Evolutionary conservation across 92 coral and sea anemone genomes (phyloP).

Genomic region (Umimayanthus kanabou): DNA sequence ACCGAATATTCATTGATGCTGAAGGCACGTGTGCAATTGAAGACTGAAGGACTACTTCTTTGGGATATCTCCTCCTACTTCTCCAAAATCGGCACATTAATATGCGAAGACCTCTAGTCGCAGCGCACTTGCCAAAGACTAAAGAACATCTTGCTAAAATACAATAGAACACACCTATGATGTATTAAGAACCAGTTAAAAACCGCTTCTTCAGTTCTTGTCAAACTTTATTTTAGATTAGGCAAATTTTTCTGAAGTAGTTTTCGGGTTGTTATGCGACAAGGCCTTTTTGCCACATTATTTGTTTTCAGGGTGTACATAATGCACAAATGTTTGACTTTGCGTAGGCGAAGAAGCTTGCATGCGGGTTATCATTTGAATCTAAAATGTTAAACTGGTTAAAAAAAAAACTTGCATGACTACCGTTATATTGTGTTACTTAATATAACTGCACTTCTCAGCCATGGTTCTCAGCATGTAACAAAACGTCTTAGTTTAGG

Average conservation of each 20-base stretch:
- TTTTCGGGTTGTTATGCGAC: slow-evolving; percentile 66
- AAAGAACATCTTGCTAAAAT: background rate
- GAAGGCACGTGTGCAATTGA: slow-evolving; percentile 42
- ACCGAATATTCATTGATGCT: slow-evolving; percentile 21
- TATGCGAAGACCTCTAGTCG: background rate
- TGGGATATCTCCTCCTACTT: background rate
- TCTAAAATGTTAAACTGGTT: background rate
- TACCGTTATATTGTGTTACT: background rate
- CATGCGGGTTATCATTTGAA: background rate
- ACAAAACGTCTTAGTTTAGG: background rate
- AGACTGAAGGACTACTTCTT: slow-evolving; percentile 14
- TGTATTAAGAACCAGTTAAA: slow-evolving; percentile 37
- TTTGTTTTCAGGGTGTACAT: slow-evolving; percentile 21
- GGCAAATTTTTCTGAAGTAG: slow-evolving; percentile 66
- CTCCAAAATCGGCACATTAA: background rate
- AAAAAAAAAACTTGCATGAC: background rate
- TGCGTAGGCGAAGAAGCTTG: background rate
- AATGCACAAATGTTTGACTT: background rate
- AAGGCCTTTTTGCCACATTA: slow-evolving; percentile 8
- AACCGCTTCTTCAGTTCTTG: slow-evolving; percentile 8
- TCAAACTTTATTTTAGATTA: slow-evolving; percentile 38
- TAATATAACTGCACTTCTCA: background rate
- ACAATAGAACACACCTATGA: slow-evolving; percentile 35
- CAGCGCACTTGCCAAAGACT: slow-evolving; percentile 1
- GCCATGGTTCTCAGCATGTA: slow-evolving; percentile 4